Base-by-base conservation (phyloP, 30 jellyfish, hydroid and myxozoan genomes). In the Aurelia aurita region DNA sequence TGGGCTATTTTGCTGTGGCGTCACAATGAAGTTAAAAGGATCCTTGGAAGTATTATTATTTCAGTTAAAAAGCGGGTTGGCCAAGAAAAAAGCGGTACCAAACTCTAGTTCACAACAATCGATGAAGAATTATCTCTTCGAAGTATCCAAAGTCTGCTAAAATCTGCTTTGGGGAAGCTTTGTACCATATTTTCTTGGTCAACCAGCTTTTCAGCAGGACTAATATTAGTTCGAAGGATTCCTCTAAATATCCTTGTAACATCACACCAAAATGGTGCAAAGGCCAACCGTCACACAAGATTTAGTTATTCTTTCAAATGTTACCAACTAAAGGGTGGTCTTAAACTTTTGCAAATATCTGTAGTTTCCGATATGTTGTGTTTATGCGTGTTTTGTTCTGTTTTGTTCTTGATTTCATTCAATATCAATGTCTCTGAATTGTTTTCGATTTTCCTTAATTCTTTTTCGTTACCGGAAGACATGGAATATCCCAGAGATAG, bases 91-190 rank as follows among this genome's bases (percentile, higher is more conserved):
- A 59, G n/a, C 13, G 72, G 72, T 59, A 59, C 72, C 72, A n/a
- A n/a, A 59, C 72, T 59, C 72, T 12, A 59, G 72, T 59, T 59
- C 72, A 59, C 72, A 59, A 59, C 72, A 59, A 59, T 59, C 72
- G 72, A 59, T 59, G 72, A 12, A 59, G 13, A 59, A 59, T 59
- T 59, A 12, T 59, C 25, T 59, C 72, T 59, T 59, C 59, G 59
- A 47, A 47, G 59, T 47, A 47, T 47, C 59, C 59, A 8, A 16
- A 47, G 59, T 47, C 59, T 47, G 59, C 59, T 47, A 47, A 47
- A 47, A 47, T 47, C 59, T 47, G 13, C 59, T 47, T 47, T 47
- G 72, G 72, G 72, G 25, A 59, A 59, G 25, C 72, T 59, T 59
- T 25, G 72, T 59, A 59, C 25, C 72, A 20, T 20, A 59, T 59